Evolutionary conservation across 1,140 invertebrate species (phyloP), one percentile per base, ranked within the genome.

Genomic region (Schlechtendalia chinensis): DNA sequence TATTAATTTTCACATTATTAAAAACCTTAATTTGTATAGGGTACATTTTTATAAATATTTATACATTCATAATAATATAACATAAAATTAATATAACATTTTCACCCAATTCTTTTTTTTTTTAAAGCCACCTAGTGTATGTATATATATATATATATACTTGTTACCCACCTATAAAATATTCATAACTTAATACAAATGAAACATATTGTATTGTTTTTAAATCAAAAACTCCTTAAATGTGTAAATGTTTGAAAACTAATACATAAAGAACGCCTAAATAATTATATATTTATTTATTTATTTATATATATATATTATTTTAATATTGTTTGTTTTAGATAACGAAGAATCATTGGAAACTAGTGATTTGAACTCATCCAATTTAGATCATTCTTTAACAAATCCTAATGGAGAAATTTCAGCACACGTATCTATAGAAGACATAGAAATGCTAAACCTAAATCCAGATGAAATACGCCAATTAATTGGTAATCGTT

Each of bases 261-360:
- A 75, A 45, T 27, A 59, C 5, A 27, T 59, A 75, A 75, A 75
- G 54, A 75, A 75, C 72, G 56, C 56, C 74, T 77, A 77, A 67
- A 59, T 27, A 3, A 17, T 69, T 69, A 17, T 22, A 27, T 50
- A 27, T 69, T 24, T 69, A 50, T 27, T 50, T 50, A 69, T 50
- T 69, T 69, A 27, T 2, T 24, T 39, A 39, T 69, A 24, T 69
- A 50, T 39, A 39, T 69, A 24, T 69, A 50, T 27, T 50, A 24
- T 50, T 50, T 69, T 69, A 27, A 1, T 24, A 50, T 50, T 69
- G n/a, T 69, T 69, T 69, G 67, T 69, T 69, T 50, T 69, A 69
- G 67, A 22, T 27, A 50, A 50, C 12, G 47, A 45, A 5, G n/a
- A n/a, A n/a, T n/a, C n/a, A n/a, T 45, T 45, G 39, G 39, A 45